Conservation (phyloP, 1,140 invertebrate genomes). For the Psix sp. region DNA sequence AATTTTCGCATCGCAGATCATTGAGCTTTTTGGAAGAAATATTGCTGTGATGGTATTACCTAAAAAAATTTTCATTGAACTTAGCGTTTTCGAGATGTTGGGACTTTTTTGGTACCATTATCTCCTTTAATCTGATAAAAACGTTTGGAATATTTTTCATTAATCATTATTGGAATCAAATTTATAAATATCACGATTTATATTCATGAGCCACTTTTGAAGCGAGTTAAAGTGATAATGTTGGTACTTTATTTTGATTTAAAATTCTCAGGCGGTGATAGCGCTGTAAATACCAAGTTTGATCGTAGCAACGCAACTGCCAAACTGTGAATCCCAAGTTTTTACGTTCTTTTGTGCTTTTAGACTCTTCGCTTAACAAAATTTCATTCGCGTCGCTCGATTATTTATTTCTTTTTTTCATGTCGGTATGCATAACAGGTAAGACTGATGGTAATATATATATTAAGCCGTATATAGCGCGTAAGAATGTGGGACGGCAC, state of each 20-base stretch:
- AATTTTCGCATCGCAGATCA: no score
- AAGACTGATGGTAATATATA: slow-evolving; percentile 57
- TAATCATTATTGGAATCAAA: no score
- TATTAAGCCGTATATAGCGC: slow-evolving; percentile 30
- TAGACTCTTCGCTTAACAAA: background rate
- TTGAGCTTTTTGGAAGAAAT: no score
- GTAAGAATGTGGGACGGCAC: slow-evolving; percentile 8
- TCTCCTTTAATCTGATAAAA: no score
- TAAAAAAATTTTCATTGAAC: no score
- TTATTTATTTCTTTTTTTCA: slow-evolving; percentile 40
- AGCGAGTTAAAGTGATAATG: slow-evolving; percentile 3
- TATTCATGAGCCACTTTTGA: slow-evolving; percentile 12
- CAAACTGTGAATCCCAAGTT: slow-evolving; percentile 25
- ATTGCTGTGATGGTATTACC: no score
- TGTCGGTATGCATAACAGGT: slow-evolving; percentile 44
- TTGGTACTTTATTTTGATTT: slow-evolving; percentile 11
- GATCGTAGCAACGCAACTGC: slow-evolving; percentile 42
- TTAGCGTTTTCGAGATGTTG: no score
- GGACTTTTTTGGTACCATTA: no score
- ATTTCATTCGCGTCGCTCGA: slow-evolving; percentile 16
- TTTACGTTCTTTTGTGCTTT: background rate
- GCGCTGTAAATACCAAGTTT: slow-evolving; percentile 32
- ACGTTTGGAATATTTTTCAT: no score
- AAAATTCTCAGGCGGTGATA: slow-evolving; percentile 15
- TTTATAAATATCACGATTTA: background rate